Percentiles rank a stretch among this genome's conserved stretches.
These are phyloP conservation scores for Myopa testacea DNA, from an alignment of 2,888 invertebrate species.

Conservation along the genomic window DNA sequence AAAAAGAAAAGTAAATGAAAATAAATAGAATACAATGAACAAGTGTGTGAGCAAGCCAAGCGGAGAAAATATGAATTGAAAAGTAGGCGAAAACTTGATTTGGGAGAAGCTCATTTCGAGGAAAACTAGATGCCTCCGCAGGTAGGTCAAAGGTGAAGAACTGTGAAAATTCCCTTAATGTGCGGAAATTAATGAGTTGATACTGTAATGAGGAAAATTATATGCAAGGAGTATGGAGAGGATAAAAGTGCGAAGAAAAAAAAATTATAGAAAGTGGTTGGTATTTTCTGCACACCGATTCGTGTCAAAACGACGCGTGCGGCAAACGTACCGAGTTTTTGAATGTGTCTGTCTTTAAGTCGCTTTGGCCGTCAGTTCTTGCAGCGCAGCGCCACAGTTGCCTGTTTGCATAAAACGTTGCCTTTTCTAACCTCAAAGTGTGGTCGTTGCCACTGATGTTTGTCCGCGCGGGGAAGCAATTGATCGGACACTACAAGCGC, in stretches of 20 bases:
- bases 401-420: constrained; percentile 17
- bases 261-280: constrained; percentile 25
- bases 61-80: constrained; percentile 53
- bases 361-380: constrained; percentile 20
- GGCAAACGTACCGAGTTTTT: constrained; percentile 11
- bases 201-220: background rate
- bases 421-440: constrained; percentile 59
- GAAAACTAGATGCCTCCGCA: constrained; percentile 56
- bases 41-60: constrained; percentile 42
- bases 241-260: background rate
- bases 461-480: constrained; percentile 20
- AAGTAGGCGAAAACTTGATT: constrained; percentile 49
- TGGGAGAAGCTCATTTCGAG: constrained; percentile 38
- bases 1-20: constrained; percentile 28
- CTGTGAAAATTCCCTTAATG: constrained; percentile 52
- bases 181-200: constrained; percentile 36
- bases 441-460: constrained; percentile 44
- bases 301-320: constrained; percentile 14
- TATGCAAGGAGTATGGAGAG: background rate
- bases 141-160: constrained; percentile 66
- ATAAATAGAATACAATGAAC: constrained; percentile 33
- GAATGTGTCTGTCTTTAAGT: constrained; percentile 37
- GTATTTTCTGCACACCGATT: constrained; percentile 24
- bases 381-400: constrained; percentile 21
- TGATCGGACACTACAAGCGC: background rate